Evolutionary conservation across 2,113 vertebrate genomes (phyloP).

Genomic region (Planiliza haematocheilus): DNA sequence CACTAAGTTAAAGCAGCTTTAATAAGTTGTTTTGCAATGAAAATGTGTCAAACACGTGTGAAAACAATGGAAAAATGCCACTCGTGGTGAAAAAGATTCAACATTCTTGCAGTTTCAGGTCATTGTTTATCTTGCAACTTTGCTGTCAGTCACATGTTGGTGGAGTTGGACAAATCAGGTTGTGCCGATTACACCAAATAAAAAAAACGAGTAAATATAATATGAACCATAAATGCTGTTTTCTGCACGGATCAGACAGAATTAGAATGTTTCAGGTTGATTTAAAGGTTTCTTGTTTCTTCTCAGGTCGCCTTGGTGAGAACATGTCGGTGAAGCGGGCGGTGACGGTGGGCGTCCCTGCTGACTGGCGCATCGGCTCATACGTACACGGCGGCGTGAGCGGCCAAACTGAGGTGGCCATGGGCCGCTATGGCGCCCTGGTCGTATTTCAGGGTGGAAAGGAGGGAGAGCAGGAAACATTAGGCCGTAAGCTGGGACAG

Average conservation of each 20-base stretch:
- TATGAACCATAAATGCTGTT: no score
- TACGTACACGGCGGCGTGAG: constrained; percentile 85
- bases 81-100: no score
- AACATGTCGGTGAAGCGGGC: constrained; percentile 89
- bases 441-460: constrained; percentile 85
- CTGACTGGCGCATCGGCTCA: constrained; percentile 87
- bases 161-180: background rate
- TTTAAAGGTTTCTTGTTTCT: background rate
- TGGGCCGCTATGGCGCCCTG: constrained; percentile 89
- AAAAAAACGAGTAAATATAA: no score
- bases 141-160: background rate
- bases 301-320: constrained; percentile 89
- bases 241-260: no score
- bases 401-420: constrained; percentile 73
- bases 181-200: no score
- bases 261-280: background rate
- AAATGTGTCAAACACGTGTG: no score
- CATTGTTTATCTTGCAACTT: no score
- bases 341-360: constrained; percentile 83
- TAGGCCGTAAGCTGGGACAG: constrained; percentile 89
- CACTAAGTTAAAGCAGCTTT: no score
- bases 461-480: constrained; percentile 52
- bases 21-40: no score
- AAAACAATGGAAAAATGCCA: no score
- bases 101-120: no score